Base-by-base conservation (phyloP, 2,888 invertebrate genomes). In the Fragum sueziense region DNA sequence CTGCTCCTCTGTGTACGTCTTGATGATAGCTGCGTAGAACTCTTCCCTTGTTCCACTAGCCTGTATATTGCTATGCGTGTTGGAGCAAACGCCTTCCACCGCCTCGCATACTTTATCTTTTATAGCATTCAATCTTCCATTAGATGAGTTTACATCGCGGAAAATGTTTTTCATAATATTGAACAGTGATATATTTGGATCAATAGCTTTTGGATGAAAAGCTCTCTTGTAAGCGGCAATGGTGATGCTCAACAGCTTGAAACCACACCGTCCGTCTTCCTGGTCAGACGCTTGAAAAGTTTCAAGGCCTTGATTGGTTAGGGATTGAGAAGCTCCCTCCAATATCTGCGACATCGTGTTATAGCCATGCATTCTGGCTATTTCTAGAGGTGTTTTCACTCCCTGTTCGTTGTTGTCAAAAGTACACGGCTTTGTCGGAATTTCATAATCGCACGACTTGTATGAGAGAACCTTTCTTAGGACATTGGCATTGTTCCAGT, bases 201-300 rank as follows among this genome's bases (percentile, higher is more conserved):
- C 76, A 14, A 85, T 67, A 0, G n/a, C 25, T 9, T n/a, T 17
- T 14, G 85, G 83, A 54, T 85, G 82, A 34, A 86, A 85, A 0
- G 85, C 73, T 7, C 76, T 62, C 59, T 82, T 86, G 75, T 85
- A 86, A 0, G 83, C 81, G 2, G 85, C 85, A 11, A 86, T 34
- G 9, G 85, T 80, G 1, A 86, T 57, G 1, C 76, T 34, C 27
- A 86, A 22, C 31, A 86, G 57, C 14, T 80, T 70, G 22, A 72
- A 73, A 20, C 74, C 79, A n/a, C 77, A 52, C n/a, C 47, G 70
- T 29, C 79, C 68, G 11, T 70, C 71, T 14, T 31, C 52, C 17
- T 1, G 22, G 22, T 34, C 20, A 14, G 61, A 47, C 14, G 33
- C 31, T 31, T 77, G 77, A 67, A 80, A 83, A 1, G 83, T 83